Evolutionary conservation across 2,113 vertebrate species (phyloP), one percentile per base, ranked within the genome.

Genomic region (Nothoprocta pentlandii): DNA sequence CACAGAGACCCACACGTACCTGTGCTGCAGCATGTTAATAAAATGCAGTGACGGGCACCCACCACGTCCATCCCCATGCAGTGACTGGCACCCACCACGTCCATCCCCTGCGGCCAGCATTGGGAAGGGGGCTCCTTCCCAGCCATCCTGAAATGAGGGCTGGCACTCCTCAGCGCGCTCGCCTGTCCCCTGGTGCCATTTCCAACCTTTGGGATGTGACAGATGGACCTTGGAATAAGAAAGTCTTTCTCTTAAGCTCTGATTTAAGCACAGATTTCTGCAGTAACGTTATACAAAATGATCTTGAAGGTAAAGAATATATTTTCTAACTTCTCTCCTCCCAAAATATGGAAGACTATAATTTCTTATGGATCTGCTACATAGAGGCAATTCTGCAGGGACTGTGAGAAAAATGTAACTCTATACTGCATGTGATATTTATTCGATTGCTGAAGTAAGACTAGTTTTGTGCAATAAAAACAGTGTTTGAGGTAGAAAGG

Each of bases 191-290:
- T 70, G 68, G 32, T 32, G 42, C 39, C 0, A 0, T 54, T 80
- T 59, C 63, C 66, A 54, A 73, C 74, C 46, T 70, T 69, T 19
- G 14, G 32, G 47, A 63, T 73, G 56, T 16, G 3, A 5, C 22
- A 88, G 59, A 59, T 39, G 49, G 61, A 87, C 82, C 79, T 94
- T 85, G 85, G 73, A 74, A 47, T 59, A 80, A 62, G 12, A 51
- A n/a, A 41, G 7, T 25, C 9, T 80, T 53, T 70, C 46, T n/a
- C 26, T 36, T 39, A 77, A 82, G 25, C 46, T 81, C 53, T 42
- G 7, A 5, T 59, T 22, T 51, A 17, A 6, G 32, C 61, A 34
- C 28, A 49, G 6, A 42, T 70, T 76, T 91, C 36, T 64, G 59
- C 82, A 67, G 36, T 28, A 64, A 34, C 22, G 16, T 2, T 67